A percentile compares a stretch with the other conserved stretches of the same genome.
Evolutionary conservation across 2,797 vertebrate species (phyloP).

Genomic region (Danio aesculapii): DNA sequence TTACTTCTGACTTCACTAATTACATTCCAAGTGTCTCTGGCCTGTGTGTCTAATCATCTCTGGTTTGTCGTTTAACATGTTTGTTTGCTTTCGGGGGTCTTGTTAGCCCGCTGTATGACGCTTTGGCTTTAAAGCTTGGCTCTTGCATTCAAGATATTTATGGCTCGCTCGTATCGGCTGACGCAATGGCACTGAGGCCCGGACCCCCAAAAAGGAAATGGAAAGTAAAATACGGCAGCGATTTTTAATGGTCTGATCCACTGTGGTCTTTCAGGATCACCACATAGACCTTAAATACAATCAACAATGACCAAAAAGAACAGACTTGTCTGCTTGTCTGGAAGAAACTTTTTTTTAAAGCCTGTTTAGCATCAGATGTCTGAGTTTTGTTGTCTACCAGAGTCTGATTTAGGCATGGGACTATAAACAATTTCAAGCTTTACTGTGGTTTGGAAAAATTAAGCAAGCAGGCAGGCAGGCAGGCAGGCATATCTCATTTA

Average conservation of each 20-base stretch:
- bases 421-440: too few species aligned
- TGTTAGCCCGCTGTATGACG: background rate
- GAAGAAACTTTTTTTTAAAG: background rate
- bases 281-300: background rate
- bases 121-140: slow-evolving; percentile 69
- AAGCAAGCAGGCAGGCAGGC: too few species aligned
- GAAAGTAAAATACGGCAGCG: slow-evolving; percentile 68
- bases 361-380: background rate
- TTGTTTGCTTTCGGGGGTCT: slow-evolving; percentile 26
- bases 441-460: too few species aligned
- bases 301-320: slow-evolving; percentile 7
- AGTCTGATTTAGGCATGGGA: too few species aligned
- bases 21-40: background rate
- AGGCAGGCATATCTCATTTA: too few species aligned
- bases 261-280: slow-evolving; percentile 29
- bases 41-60: background rate
- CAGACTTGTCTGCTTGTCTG: background rate
- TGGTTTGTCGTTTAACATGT: slow-evolving; percentile 12
- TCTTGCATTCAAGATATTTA: slow-evolving; percentile 80
- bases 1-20: background rate
- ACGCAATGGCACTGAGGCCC: slow-evolving; percentile 70
- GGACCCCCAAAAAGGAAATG: slow-evolving; percentile 72
- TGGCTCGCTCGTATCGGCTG: slow-evolving; percentile 77
- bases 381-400: background rate
- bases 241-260: slow-evolving; percentile 62